Conservation (phyloP, 2,113 vertebrate species). For the Alectura lathami region DNA sequence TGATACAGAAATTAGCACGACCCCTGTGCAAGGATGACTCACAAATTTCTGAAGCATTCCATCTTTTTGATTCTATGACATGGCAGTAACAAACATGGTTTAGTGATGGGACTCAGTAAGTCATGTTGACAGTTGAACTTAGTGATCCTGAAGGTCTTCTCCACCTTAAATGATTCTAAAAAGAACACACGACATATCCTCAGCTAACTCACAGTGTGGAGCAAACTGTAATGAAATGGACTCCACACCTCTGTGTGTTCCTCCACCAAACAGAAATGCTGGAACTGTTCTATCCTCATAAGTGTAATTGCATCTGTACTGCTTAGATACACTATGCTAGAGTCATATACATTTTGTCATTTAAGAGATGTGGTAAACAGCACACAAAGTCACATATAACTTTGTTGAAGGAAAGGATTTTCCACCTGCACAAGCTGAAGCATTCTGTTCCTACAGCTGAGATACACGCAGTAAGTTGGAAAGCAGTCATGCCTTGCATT, state of each 20-base stretch:
- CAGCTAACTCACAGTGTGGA: neutral
- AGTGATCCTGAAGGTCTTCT: neutral
- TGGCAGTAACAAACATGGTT: neutral
- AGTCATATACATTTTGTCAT: neutral
- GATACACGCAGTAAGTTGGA: neutral
- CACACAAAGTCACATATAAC: neutral
- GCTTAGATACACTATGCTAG: neutral
- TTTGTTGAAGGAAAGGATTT: neutral
- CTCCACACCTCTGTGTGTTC: accelerated
- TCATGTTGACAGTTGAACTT: neutral
- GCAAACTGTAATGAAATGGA: neutral
- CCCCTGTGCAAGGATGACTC: too few relatives aligned
- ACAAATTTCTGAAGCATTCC: neutral
- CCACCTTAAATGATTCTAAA: neutral
- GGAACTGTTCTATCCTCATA: neutral
- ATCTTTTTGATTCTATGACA: neutral
- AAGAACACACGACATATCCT: neutral
- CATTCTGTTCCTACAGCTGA: neutral
- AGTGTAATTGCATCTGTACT: neutral
- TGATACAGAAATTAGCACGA: neutral
- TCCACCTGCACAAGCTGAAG: neutral
- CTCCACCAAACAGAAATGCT: neutral
- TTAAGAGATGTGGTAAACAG: neutral
- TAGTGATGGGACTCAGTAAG: neutral
- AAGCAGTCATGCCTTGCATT: neutral